These are phyloP conservation scores for Spatula versicolor DNA, from an alignment of 2,797 vertebrate species.

Conservation along the genomic window DNA sequence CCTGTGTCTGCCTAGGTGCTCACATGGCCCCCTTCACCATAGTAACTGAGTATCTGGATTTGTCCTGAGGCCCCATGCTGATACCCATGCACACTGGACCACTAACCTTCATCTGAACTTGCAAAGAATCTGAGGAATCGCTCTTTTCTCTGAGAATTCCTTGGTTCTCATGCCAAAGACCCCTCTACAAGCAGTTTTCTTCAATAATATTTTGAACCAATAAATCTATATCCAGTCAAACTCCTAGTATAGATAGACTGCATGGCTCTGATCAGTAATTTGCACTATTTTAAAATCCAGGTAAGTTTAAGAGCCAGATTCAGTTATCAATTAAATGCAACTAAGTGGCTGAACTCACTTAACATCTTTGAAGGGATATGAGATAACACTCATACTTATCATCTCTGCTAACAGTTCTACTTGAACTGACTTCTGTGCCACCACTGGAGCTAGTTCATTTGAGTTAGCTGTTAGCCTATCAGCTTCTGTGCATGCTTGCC, in stretches of 20 bases:
- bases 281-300: not conserved
- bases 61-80: not conserved
- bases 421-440: not conserved
- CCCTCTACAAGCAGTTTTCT: not conserved
- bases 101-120: not conserved
- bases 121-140: not conserved
- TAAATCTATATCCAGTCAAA: not conserved
- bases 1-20: not conserved
- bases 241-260: not conserved
- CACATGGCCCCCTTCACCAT: not conserved
- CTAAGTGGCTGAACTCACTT: not conserved
- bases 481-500: not conserved
- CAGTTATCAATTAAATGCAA: not conserved
- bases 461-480: not conserved
- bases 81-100: not conserved
- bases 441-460: not conserved
- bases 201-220: not conserved
- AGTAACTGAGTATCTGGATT: conserved; percentile 7
- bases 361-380: not conserved
- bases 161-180: not conserved
- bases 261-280: not conserved
- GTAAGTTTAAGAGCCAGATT: not conserved
- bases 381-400: not conserved
- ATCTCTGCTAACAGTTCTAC: not conserved
- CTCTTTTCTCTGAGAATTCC: not conserved